Evolutionary conservation across 2,888 invertebrate species (phyloP).

Genomic region (Boloria euphrosyne): DNA sequence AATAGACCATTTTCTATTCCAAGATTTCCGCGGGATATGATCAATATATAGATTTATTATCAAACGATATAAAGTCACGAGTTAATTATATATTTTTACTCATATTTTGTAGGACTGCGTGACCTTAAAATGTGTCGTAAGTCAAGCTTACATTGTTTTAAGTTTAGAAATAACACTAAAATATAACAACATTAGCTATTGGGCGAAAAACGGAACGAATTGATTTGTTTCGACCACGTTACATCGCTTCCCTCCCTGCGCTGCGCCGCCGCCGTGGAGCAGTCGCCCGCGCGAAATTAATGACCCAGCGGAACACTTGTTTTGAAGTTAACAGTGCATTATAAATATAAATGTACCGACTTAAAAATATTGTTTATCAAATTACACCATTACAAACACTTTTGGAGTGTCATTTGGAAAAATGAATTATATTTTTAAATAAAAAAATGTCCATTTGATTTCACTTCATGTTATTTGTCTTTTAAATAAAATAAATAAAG

Average conservation of each 20-base stretch:
- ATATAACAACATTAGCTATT: neutral
- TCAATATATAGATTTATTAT: no score
- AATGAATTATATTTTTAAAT: neutral
- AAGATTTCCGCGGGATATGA: no score
- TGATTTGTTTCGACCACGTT: conserved; percentile 21
- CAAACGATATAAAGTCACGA: no score
- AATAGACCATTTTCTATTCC: no score
- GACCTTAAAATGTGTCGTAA: no score
- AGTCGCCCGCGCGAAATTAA: conserved; percentile 28
- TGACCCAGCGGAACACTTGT: conserved; percentile 17
- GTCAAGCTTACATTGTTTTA: no score
- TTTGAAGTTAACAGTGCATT: conserved; percentile 13
- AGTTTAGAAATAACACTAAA: no score
- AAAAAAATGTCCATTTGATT: no score
- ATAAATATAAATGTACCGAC: conserved; percentile 13
- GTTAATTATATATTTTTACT: no score
- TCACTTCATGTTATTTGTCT: neutral
- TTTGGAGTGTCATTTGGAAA: neutral
- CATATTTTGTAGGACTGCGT: no score
- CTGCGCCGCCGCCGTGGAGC: conserved; percentile 21
- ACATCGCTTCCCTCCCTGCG: conserved; percentile 1
- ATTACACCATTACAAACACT: conserved; percentile 8
- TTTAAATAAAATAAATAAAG: no score
- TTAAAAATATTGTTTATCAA: conserved; percentile 17
- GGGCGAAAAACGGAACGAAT: conserved; percentile 20